Evolutionary conservation across 2,888 invertebrate species (phyloP), one percentile per base, ranked within the genome.

Genomic region (Sussaba pulchella): DNA sequence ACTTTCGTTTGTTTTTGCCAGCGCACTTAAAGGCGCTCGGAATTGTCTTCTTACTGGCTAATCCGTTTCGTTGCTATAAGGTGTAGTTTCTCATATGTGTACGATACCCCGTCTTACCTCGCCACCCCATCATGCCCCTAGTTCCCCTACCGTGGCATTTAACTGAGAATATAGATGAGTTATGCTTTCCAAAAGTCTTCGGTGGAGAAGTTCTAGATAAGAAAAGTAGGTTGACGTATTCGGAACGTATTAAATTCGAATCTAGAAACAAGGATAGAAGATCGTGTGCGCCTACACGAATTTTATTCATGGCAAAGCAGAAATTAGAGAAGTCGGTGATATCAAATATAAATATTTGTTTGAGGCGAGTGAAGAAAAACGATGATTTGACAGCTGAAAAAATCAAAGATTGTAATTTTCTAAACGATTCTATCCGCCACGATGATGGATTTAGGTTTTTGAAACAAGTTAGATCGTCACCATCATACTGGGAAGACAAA

Each of bases 401-500:
- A 64, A 43, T 64, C 14, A 64, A n/a, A 54, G 54, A 77, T 52
- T 4, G 3, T 14, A 24, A 61, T 39, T 77, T 69, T 17, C 21
- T 77, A n/a, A 70, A 59, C 39, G 63, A 77, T 43, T 47, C 70
- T 4, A 77, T 77, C 8, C 59, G 45, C 19, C 63, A 61, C 17
- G 70, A 77, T 17, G 63, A 77, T 63, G 63, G 70, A 6, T 77
- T 43, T 19, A 50, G 17, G 21, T 91, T 91, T 85, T 54, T 72
- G 50, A 83, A 86, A 14, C 85, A 82, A 9, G 87, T 92, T 66
- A 90, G 90, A 83, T 91, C 91, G 87, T 91, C 91, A 63, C 81
- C 85, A 63, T 86, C 83, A 81, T 92, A 86, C 86, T 92, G 92
- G 92, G 52, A 86, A 47, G 74, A 85, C 47, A 89, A 3, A 92